phyloP scores from a whole-genome alignment of 2,888 invertebrate species.

The Callinectes sapidus region DNA sequence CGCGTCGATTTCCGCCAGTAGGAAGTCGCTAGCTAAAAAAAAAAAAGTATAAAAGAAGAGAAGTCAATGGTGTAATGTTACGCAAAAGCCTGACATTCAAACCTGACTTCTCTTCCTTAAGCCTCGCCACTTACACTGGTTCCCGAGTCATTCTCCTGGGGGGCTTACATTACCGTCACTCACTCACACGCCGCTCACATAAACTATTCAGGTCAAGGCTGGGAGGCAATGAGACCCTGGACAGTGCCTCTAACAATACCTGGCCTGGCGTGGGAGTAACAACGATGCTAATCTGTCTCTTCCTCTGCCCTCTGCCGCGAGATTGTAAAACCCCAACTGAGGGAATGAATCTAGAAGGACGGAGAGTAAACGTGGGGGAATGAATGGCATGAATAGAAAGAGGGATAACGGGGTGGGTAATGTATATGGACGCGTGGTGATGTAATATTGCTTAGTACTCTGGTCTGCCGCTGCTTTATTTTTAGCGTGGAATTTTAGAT shows the following conservation, averaged over 20 bases:
- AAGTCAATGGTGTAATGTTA: neutral
- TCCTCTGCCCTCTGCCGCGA: neutral
- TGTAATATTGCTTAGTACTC: neutral
- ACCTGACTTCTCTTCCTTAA: slow-evolving; percentile 12
- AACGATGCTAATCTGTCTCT: slow-evolving; percentile 19
- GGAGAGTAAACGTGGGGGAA: neutral
- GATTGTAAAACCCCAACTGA: too few species aligned
- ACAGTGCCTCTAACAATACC: neutral
- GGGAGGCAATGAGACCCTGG: neutral
- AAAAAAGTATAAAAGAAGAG: neutral
- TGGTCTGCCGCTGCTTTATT: neutral
- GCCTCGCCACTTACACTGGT: neutral
- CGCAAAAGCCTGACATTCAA: neutral
- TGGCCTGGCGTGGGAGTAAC: neutral
- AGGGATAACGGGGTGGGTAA: neutral
- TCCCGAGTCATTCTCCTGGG: neutral
- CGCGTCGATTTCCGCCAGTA: neutral
- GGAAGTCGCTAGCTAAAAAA: neutral
- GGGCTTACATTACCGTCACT: neutral
- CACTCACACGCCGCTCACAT: neutral
- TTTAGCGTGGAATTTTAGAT: neutral
- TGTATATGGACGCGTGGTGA: neutral
- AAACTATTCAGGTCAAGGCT: neutral
- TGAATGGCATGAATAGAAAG: neutral
- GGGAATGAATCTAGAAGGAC: neutral